Evolutionary conservation across 1,140 invertebrate species (phyloP).

Genomic region (Zaprionus ghesquierei): DNA sequence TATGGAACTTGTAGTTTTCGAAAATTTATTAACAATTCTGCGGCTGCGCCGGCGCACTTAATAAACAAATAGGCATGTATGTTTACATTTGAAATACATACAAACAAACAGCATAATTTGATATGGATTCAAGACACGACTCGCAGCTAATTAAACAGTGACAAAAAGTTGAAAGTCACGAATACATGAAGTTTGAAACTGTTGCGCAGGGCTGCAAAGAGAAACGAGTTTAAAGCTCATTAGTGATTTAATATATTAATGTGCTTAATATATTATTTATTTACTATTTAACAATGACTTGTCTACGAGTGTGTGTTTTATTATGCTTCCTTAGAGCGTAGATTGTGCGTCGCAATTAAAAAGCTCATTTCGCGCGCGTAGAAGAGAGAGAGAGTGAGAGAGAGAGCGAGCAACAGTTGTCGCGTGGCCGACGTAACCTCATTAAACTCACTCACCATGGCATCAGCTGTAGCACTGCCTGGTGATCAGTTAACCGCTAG

Average conservation of each 20-base stretch:
- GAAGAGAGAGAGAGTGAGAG: too few relatives aligned
- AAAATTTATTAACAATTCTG: background rate
- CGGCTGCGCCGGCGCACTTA: background rate
- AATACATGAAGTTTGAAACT: background rate
- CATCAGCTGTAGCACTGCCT: conserved; percentile 37
- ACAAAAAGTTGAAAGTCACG: background rate
- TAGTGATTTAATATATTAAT: background rate
- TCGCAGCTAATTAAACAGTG: background rate
- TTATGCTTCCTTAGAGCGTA: background rate
- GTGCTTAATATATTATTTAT: background rate
- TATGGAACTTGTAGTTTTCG: background rate
- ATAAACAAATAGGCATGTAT: background rate
- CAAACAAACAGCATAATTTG: background rate
- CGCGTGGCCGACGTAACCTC: conserved; percentile 34
- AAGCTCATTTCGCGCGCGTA: background rate
- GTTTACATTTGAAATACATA: background rate
- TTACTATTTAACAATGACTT: background rate
- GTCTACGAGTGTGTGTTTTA: background rate
- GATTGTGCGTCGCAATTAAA: background rate
- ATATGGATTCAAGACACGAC: background rate
- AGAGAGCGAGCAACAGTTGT: background rate
- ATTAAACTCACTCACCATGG: conserved; percentile 16
- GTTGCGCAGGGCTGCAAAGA: background rate
- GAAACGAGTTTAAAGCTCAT: background rate
- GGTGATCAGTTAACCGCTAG: conserved; percentile 46